phyloP scores from a whole-genome alignment of 2,797 vertebrate genomes.

The Malurus splendens region DNA sequence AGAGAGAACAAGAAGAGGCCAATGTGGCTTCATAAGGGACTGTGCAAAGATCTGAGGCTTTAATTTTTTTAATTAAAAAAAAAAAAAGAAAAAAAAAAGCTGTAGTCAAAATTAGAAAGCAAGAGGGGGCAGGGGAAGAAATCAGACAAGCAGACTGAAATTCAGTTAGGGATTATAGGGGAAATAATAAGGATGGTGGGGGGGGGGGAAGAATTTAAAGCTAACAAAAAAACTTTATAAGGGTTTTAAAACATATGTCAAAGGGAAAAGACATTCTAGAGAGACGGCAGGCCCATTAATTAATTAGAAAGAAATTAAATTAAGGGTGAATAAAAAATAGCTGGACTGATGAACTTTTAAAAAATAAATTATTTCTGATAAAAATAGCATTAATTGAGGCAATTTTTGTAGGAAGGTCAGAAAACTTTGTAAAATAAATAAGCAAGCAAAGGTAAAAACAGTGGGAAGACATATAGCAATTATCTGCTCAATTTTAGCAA shows the following conservation, averaged over 20 bases:
- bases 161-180: slow-evolving; percentile 36
- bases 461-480: not conserved
- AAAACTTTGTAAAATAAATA: not conserved
- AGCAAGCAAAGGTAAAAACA: not conserved
- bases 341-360: not conserved
- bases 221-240: slow-evolving; percentile 25
- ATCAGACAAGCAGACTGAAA: slow-evolving; percentile 20
- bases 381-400: not conserved
- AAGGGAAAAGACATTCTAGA: slow-evolving; percentile 8
- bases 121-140: slow-evolving; percentile 24
- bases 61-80: slow-evolving; percentile 62
- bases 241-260: slow-evolving; percentile 2
- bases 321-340: slow-evolving; percentile 12
- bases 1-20: slow-evolving; percentile 36
- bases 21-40: slow-evolving; percentile 54
- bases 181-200: slow-evolving; percentile 31
- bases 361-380: not conserved
- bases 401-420: not conserved
- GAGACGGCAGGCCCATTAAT: slow-evolving; percentile 13
- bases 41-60: slow-evolving; percentile 45
- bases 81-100: not conserved
- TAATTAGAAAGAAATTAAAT: slow-evolving; percentile 35
- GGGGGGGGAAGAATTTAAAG: not conserved
- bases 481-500: too few relatives aligned
- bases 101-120: slow-evolving; percentile 51